Base-by-base conservation (phyloP, 1,140 invertebrate genomes). In the Trinorchestia longiramus region DNA sequence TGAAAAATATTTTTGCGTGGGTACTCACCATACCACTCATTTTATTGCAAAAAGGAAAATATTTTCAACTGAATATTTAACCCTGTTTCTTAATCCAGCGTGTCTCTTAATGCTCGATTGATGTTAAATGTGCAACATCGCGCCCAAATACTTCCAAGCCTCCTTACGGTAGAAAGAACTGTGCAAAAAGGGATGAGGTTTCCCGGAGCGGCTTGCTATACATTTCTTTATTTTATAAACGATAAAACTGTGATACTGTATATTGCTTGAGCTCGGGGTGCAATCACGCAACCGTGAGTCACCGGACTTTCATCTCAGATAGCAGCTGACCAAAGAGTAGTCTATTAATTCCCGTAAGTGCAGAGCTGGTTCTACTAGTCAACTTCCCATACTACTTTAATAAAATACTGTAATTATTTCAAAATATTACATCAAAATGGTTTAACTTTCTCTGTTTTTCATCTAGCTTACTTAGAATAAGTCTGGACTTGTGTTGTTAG, bases 191-290 rank as follows among this genome's bases (percentile, higher is more conserved):
- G 62, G 15, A 28, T 77, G 62, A 77, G 28, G 62, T 23, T 77
- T 77, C 62, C 36, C 15, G 28, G 62, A 77, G 62, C 62, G 62
- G 62, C 62, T 77, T 42, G 44, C 92, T 11, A 94, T 45, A 36
- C 43, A 94, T 11, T 40, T 43, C 92, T 45, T 94, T 94, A 47
- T 19, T 94, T 94, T 94, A 45, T 47, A 11, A 94, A 94, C 92
- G 92, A 94, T 47, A 94, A 94, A 23, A 47, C 92, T 94, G 92
- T 94, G 92, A 94, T 94, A 94, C 92, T 94, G 92, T 94, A 94
- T 36, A 94, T 94, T 94, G 92, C 92, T 94, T 94, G 92, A 3
- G 43, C 19, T 43, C 11, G 92, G 11, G 44, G 92, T 11, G 15
- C 41, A 11, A 43, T 45, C 92, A 47, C 15, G 44, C 11, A 6